Percentiles rank a stretch among this genome's conserved stretches.
These are phyloP conservation scores for Andrena minutula DNA, from an alignment of 2,888 invertebrate genomes.

Conservation along the genomic window DNA sequence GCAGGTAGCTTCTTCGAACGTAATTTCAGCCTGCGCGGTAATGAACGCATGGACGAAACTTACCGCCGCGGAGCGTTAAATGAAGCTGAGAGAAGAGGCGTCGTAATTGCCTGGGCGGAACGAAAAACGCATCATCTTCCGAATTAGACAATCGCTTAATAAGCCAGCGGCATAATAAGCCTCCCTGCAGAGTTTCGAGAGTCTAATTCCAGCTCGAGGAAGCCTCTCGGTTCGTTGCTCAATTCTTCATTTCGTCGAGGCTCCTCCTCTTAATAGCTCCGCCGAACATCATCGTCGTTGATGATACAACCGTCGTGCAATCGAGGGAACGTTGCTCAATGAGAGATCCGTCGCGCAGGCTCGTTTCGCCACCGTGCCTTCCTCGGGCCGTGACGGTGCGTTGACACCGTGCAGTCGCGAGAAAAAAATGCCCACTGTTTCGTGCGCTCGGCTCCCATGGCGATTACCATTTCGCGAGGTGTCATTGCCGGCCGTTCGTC, in stretches of 20 bases:
- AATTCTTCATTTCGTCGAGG: conserved; percentile 29
- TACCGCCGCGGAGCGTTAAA: too few species aligned
- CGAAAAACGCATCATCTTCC: not conserved
- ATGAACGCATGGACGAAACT: too few species aligned
- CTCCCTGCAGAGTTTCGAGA: conserved; percentile 35
- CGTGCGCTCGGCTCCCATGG: not conserved
- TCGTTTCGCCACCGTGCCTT: conserved; percentile 41
- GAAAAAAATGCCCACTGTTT: conserved; percentile 29
- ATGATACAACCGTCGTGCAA: conserved; percentile 23
- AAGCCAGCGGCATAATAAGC: conserved; percentile 44
- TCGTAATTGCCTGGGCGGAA: conserved; percentile 7
- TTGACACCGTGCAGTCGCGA: conserved; percentile 29
- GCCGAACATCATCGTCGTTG: conserved; percentile 34
- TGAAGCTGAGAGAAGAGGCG: too few species aligned
- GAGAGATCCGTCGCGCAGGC: conserved; percentile 53
- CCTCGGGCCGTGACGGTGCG: conserved; percentile 12
- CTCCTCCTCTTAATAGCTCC: conserved; percentile 39
- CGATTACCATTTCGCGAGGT: conserved; percentile 41
- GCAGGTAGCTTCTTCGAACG: too few species aligned
- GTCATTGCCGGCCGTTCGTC: conserved; percentile 32
- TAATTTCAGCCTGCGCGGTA: too few species aligned
- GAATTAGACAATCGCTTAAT: conserved; percentile 47
- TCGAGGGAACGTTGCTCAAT: conserved; percentile 42
- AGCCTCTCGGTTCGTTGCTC: conserved; percentile 36
- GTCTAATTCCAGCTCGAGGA: conserved; percentile 56